A percentile compares a stretch with the other conserved stretches of the same genome.
phyloP scores from a whole-genome alignment of 92 coral and sea anemone genomes.

The Epizoanthus fatuus region DNA sequence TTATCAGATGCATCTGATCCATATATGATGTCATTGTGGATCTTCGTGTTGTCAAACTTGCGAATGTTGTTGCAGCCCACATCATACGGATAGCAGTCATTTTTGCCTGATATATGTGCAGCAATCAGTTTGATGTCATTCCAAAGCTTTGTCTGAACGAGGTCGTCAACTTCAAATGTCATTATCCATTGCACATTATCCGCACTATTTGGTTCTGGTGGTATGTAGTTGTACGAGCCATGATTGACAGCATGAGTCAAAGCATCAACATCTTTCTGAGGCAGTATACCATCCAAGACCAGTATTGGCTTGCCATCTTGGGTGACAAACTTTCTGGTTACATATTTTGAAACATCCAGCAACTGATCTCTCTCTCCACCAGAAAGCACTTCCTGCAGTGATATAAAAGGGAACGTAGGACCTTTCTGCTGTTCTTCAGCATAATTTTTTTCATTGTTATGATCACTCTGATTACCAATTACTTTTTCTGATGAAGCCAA shows the following conservation, averaged over 20 bases:
- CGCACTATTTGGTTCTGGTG: conserved; percentile 67
- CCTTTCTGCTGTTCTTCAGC: conserved; percentile 10
- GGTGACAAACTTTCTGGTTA: conserved; percentile 74
- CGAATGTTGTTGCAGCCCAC: conserved; percentile 88
- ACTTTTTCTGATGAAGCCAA: conserved; percentile 29
- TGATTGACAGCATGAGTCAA: conserved; percentile 50
- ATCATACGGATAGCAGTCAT: conserved; percentile 84
- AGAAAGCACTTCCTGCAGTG: conserved; percentile 8
- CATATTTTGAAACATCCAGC: conserved; percentile 50
- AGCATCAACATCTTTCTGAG: conserved; percentile 53
- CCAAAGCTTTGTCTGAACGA: conserved; percentile 77
- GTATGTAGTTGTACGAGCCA: conserved; percentile 71
- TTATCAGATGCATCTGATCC: not conserved
- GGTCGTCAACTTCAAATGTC: conserved; percentile 72
- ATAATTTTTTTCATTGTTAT: not conserved
- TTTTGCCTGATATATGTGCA: conserved; percentile 58
- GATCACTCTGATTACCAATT: not conserved
- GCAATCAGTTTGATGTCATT: conserved; percentile 60
- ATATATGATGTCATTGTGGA: conserved; percentile 78
- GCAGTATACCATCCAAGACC: conserved; percentile 76
- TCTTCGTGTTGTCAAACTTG: conserved; percentile 68
- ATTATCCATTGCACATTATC: conserved; percentile 92
- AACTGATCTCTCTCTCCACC: not conserved
- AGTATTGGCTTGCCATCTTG: conserved; percentile 64
- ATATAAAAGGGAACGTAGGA: not conserved